Conservation (phyloP, 2,113 vertebrate genomes). For the Hydrolagus affinis region DNA sequence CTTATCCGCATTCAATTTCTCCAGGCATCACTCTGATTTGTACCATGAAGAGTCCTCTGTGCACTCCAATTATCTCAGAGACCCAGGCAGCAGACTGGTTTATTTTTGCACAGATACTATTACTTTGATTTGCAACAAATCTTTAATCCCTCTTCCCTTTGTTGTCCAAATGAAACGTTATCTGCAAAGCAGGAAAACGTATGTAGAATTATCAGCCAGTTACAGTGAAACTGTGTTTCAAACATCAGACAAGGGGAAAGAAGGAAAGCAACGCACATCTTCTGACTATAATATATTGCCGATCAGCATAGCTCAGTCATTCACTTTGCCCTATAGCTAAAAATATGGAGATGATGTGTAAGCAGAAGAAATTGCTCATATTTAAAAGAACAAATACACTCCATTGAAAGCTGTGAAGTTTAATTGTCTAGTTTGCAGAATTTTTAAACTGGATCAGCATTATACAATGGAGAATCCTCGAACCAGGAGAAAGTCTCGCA, state of each 20-base stretch:
- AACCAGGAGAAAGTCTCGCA: too few species aligned
- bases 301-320: not conserved
- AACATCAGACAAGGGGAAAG: not conserved
- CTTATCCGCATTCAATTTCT: not conserved
- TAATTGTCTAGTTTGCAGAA: too few species aligned
- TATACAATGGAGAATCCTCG: too few species aligned
- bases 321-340: not conserved
- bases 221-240: not conserved
- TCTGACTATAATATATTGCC: not conserved
- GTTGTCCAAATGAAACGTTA: not conserved
- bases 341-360: not conserved
- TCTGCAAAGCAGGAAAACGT: not conserved
- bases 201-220: not conserved
- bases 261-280: not conserved
- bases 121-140: not conserved
- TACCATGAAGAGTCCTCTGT: conserved; percentile 10
- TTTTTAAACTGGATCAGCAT: too few species aligned
- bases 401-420: too few species aligned
- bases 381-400: not conserved
- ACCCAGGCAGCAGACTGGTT: not conserved
- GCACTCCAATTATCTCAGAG: conserved; percentile 19
- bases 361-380: not conserved
- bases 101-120: not conserved
- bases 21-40: conserved; percentile 1
- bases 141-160: not conserved